phyloP scores from a whole-genome alignment of 2,797 vertebrate species.

The Ptychobarbus kaznakovi region DNA sequence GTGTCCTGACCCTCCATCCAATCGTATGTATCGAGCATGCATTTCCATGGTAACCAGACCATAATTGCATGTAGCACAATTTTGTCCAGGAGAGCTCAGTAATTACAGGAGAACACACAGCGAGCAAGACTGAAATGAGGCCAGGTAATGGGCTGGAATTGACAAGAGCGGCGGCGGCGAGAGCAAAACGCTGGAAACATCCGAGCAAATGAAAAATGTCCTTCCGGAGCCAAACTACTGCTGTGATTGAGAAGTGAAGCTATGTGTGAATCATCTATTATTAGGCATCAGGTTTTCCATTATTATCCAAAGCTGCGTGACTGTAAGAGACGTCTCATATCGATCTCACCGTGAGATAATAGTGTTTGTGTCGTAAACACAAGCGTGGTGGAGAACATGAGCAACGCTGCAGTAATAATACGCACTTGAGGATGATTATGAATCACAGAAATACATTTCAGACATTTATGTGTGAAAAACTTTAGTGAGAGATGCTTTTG shows the following conservation, averaged over 20 bases:
- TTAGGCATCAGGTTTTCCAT: constrained; percentile 1
- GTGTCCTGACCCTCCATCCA: constrained; percentile 89
- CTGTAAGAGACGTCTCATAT: not conserved
- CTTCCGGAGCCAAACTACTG: not conserved
- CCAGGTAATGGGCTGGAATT: constrained; percentile 58
- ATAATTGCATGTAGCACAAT: constrained; percentile 43
- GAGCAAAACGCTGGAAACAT: not conserved
- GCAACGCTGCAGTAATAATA: not conserved
- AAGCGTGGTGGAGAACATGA: not conserved
- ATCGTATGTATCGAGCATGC: constrained; percentile 79
- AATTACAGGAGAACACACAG: constrained; percentile 50
- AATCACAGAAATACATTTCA: not conserved
- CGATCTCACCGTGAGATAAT: no score
- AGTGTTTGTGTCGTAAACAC: not conserved
- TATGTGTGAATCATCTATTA: not conserved
- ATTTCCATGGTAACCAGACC: constrained; percentile 70
- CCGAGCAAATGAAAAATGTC: not conserved
- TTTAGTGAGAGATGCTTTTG: not conserved
- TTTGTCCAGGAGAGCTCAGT: constrained; percentile 25
- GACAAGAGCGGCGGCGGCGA: no score
- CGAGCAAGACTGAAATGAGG: constrained; percentile 34
- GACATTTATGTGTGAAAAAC: not conserved
- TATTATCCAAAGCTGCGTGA: not conserved
- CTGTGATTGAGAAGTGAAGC: not conserved
- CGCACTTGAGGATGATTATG: not conserved